Conservation (phyloP, 2,797 vertebrate genomes). For the Morus bassanus region DNA sequence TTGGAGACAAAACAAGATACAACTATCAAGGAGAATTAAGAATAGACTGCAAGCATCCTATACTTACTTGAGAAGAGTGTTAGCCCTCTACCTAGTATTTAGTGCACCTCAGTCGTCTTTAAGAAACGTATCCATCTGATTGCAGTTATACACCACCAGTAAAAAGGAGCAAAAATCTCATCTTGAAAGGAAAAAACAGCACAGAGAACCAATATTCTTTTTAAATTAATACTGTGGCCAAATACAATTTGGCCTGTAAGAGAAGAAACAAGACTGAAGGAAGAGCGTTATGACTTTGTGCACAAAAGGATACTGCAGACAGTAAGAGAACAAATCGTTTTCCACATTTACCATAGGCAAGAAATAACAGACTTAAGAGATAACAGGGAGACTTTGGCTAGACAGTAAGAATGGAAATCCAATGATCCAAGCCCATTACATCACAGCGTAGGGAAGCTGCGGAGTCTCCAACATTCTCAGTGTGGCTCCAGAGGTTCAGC, state of each 20-base stretch:
- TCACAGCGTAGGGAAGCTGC: neutral
- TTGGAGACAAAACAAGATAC: neutral
- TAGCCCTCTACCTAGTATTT: neutral
- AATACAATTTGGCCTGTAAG: neutral
- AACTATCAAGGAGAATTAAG: neutral
- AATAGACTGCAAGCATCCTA: neutral
- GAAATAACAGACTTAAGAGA: neutral
- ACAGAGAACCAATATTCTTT: neutral
- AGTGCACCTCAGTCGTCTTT: neutral
- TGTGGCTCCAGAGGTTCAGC: neutral
- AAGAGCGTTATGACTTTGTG: neutral
- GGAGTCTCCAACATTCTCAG: accelerated
- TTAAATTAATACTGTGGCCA: neutral
- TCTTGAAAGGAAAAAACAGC: neutral
- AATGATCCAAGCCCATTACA: neutral
- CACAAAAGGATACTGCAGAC: neutral
- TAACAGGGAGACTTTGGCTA: neutral
- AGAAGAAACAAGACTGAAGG: neutral
- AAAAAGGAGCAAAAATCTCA: neutral
- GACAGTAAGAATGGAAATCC: neutral
- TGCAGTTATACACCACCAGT: neutral
- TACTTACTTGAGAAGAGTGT: neutral
- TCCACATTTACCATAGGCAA: neutral
- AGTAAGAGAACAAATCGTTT: neutral
- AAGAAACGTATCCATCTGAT: neutral